Conservation (phyloP, 2,888 invertebrate genomes). For the Ophraella communa region DNA sequence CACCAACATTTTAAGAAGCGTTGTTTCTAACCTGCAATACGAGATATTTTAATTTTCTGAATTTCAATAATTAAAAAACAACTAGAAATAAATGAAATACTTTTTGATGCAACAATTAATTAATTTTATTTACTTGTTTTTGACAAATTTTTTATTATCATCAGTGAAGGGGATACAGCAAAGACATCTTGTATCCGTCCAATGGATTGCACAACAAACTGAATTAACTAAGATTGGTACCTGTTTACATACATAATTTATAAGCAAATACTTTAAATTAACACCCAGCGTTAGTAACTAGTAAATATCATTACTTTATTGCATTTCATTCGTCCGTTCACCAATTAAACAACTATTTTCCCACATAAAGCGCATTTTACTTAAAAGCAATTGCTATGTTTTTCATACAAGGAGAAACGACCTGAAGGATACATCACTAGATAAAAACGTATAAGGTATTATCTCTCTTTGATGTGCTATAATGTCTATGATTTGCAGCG, state of each 20-base stretch:
- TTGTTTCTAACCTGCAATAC: too few species aligned
- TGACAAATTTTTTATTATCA: too few species aligned
- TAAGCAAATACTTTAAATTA: not conserved
- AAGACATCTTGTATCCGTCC: too few species aligned
- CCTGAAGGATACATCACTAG: slow-evolving; percentile 4
- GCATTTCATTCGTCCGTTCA: not conserved
- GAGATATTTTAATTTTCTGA: too few species aligned
- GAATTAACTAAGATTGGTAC: not conserved
- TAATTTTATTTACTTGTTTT: too few species aligned
- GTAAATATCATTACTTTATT: not conserved
- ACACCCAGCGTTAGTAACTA: not conserved
- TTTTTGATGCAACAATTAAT: too few species aligned
- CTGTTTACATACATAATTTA: not conserved
- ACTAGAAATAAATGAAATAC: too few species aligned
- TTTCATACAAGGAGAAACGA: slow-evolving; percentile 26
- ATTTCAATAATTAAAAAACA: too few species aligned
- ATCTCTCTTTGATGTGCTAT: slow-evolving; percentile 29
- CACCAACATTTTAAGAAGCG: too few species aligned
- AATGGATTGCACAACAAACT: not conserved
- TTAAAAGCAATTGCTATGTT: slow-evolving; percentile 24
- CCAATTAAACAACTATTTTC: slow-evolving; percentile 25
- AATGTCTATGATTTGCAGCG: slow-evolving; percentile 29
- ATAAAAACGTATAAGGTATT: slow-evolving; percentile 23
- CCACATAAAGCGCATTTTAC: slow-evolving; percentile 32
- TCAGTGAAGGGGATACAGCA: too few species aligned